Evolutionary conservation across 2,113 vertebrate genomes (phyloP).

Genomic region (Callopanchax toddi): DNA sequence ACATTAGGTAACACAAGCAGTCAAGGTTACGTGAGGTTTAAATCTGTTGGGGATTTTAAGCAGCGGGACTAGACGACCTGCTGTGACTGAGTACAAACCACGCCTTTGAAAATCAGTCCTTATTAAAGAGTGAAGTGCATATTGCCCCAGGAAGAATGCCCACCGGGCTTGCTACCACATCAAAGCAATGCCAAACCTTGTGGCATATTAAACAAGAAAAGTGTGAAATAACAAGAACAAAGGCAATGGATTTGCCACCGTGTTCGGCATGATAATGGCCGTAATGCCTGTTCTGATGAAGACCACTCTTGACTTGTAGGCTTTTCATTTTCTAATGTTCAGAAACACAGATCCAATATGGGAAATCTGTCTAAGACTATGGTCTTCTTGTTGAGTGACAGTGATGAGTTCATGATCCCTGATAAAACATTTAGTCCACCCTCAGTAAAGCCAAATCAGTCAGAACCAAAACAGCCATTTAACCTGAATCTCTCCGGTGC

Average conservation of each 20-base stretch:
- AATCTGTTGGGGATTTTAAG: conserved; percentile 32
- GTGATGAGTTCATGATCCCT: not conserved
- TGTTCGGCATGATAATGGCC: conserved; percentile 13
- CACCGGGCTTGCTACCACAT: conserved; percentile 48
- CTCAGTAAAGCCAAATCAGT: not conserved
- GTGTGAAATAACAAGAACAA: conserved; percentile 51
- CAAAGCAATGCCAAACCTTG: conserved; percentile 34
- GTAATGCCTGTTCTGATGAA: conserved; percentile 11
- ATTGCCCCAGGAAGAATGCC: conserved; percentile 49
- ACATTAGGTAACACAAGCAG: conserved; percentile 16
- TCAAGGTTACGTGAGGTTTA: conserved; percentile 44
- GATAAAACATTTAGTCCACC: not conserved
- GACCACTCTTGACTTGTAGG: not conserved
- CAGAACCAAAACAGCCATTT: not conserved
- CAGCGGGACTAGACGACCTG: conserved; percentile 28
- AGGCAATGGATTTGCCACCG: conserved; percentile 14
- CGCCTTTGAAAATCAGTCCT: conserved; percentile 68
- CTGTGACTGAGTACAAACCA: conserved; percentile 47
- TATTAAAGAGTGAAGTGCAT: conserved; percentile 42
- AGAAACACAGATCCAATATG: not conserved
- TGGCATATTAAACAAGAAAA: conserved; percentile 41
- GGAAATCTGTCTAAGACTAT: not conserved
- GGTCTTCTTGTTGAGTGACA: not conserved
- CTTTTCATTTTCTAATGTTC: not conserved
- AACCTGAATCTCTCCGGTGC: not conserved